Percentiles rank a stretch among this genome's conserved stretches.
Evolutionary conservation across 1,140 invertebrate genomes (phyloP).

Genomic region (Heterodera schachtii): DNA sequence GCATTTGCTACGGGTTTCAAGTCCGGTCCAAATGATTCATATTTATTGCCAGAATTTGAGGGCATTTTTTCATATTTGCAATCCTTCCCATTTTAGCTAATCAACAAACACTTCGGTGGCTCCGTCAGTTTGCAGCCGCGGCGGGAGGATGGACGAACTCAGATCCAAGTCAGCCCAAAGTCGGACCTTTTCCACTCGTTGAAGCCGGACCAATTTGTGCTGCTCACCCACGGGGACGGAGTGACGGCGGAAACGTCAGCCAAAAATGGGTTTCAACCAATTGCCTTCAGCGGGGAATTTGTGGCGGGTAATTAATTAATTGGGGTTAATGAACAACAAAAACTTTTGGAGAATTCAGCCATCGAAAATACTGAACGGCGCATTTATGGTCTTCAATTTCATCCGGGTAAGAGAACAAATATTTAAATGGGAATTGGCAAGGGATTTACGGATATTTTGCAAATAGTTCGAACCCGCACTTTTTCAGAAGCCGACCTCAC

Average conservation of each 20-base stretch:
- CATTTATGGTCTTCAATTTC: conserved; percentile 96
- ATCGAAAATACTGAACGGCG: conserved; percentile 87
- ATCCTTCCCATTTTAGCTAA: conserved; percentile 73
- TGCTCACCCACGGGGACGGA: conserved; percentile 95
- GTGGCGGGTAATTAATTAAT: conserved; percentile 35
- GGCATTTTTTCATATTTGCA: conserved; percentile 21
- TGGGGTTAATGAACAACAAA: conserved; percentile 8
- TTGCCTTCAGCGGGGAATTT: conserved; percentile 45
- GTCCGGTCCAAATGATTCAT: conserved; percentile 49
- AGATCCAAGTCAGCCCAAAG: conserved; percentile 83
- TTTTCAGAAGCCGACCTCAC: conserved; percentile 81
- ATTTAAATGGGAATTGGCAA: neutral
- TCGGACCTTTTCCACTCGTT: conserved; percentile 80
- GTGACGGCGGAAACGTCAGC: conserved; percentile 78
- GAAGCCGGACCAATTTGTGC: conserved; percentile 81
- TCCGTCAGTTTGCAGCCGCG: conserved; percentile 81
- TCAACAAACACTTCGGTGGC: conserved; percentile 98
- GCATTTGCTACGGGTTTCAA: conserved; percentile 98
- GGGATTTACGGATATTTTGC: conserved; percentile 68
- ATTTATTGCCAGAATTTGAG: conserved; percentile 67
- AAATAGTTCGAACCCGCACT: conserved; percentile 24
- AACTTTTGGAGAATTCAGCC: conserved; percentile 69
- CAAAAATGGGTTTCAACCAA: conserved; percentile 53
- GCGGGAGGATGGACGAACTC: conserved; percentile 91
- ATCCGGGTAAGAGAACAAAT: conserved; percentile 71